A percentile compares a stretch with the other conserved stretches of the same genome.
Evolutionary conservation across 2,888 invertebrate species (phyloP).

Genomic region (Operophtera brumata): DNA sequence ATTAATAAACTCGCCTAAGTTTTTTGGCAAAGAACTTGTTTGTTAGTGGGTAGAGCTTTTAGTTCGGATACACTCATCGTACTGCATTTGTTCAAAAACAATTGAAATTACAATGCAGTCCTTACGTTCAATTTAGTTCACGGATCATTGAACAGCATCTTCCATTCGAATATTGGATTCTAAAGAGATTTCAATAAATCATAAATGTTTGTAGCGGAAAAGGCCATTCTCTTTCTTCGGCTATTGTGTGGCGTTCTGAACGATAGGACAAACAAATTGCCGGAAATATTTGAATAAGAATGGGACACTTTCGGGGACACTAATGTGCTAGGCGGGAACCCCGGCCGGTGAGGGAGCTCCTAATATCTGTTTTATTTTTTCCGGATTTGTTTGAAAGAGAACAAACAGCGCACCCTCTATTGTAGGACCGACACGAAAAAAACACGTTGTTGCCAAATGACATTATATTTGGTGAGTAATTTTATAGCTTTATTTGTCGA

Average conservation of each 20-base stretch:
- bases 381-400: constrained; percentile 75
- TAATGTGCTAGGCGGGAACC: constrained; percentile 75
- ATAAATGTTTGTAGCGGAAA: constrained; percentile 36
- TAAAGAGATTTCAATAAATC: constrained; percentile 23
- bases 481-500: constrained; percentile 71
- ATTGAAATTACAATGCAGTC: constrained; percentile 27
- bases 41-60: constrained; percentile 41
- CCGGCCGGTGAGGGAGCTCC: constrained; percentile 58
- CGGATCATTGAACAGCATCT: constrained; percentile 18
- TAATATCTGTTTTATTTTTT: constrained; percentile 79
- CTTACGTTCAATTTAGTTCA: constrained; percentile 8
- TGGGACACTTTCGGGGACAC: constrained; percentile 70
- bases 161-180: constrained; percentile 20
- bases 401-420: constrained; percentile 66
- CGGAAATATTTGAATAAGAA: constrained; percentile 80
- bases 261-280: constrained; percentile 76
- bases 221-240: constrained; percentile 50
- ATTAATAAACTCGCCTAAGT: constrained; percentile 65
- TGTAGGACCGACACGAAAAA: constrained; percentile 58
- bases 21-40: constrained; percentile 67
- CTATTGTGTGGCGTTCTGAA: constrained; percentile 60
- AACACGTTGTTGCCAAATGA: constrained; percentile 66
- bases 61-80: constrained; percentile 36
- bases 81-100: constrained; percentile 28
- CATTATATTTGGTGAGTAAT: constrained; percentile 65